Percentiles rank a stretch among this genome's conserved stretches.
Evolutionary conservation across 1,140 invertebrate species (phyloP).

Genomic region (Tetragnatha versicolor): DNA sequence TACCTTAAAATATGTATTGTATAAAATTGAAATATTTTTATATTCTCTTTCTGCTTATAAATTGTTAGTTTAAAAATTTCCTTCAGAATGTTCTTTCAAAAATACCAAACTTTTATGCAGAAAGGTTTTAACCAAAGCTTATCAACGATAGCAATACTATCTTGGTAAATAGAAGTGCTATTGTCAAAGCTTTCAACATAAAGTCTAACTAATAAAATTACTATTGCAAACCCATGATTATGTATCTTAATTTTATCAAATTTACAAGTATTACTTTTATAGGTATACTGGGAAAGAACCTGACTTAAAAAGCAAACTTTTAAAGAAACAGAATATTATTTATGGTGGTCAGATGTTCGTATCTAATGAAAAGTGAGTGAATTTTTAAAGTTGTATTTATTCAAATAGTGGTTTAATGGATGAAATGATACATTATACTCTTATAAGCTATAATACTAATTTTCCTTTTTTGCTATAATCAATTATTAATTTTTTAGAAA

Average conservation of each 20-base stretch:
- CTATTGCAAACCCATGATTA: background rate
- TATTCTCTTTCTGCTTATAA: background rate
- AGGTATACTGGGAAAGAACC: conserved; percentile 61
- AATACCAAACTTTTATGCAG: too few relatives aligned
- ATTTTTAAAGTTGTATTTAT: background rate
- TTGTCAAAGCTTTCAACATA: too few relatives aligned
- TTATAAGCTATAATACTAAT: background rate
- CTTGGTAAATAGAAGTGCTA: too few relatives aligned
- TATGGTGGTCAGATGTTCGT: conserved; percentile 61
- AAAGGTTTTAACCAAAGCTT: too few relatives aligned
- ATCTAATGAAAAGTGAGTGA: conserved; percentile 21
- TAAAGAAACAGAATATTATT: conserved; percentile 59
- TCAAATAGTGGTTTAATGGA: background rate
- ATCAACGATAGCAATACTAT: too few relatives aligned
- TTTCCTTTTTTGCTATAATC: background rate
- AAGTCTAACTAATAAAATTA: too few relatives aligned
- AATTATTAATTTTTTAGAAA: background rate
- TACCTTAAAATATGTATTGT: too few relatives aligned
- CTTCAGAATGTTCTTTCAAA: background rate
- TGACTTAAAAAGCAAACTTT: conserved; percentile 60
- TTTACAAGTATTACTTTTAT: background rate
- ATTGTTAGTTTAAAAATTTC: background rate
- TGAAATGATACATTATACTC: background rate
- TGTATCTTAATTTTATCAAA: background rate
- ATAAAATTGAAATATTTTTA: too few relatives aligned